phyloP scores from a whole-genome alignment of 2,888 invertebrate species.

The Ctenicera cuprea region DNA sequence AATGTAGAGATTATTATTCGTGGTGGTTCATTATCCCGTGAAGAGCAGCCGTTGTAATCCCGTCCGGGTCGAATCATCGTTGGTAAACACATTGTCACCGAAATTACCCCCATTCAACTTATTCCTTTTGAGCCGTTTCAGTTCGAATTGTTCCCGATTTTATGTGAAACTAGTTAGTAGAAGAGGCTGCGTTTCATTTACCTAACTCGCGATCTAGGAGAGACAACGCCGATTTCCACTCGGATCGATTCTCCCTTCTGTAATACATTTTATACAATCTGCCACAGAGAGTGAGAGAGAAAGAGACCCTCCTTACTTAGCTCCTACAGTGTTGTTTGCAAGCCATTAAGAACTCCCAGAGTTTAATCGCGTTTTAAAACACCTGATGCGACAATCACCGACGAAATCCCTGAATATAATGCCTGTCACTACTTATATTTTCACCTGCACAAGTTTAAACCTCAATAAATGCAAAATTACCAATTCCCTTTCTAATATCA shows the following conservation, averaged over 20 bases:
- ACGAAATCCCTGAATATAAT: slow-evolving; percentile 21
- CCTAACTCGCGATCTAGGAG: slow-evolving; percentile 34
- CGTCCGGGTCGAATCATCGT: slow-evolving; percentile 53
- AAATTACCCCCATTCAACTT: slow-evolving; percentile 54
- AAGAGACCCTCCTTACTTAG: slow-evolving; percentile 21
- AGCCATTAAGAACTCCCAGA: slow-evolving; percentile 32
- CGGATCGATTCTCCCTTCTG: slow-evolving; percentile 26
- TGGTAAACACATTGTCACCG: slow-evolving; percentile 53
- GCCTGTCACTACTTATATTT: slow-evolving; percentile 16
- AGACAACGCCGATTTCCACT: slow-evolving; percentile 20
- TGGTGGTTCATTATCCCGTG: slow-evolving; percentile 59
- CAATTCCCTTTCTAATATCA: neutral
- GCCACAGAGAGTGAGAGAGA: slow-evolving; percentile 18
- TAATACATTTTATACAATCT: slow-evolving; percentile 30
- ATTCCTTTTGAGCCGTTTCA: slow-evolving; percentile 49
- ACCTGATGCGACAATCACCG: slow-evolving; percentile 38
- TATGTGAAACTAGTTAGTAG: slow-evolving; percentile 43
- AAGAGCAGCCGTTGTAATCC: slow-evolving; percentile 53
- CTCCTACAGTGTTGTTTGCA: slow-evolving; percentile 30
- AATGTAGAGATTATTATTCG: slow-evolving; percentile 68
- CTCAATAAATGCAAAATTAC: neutral
- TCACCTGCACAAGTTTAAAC: neutral
- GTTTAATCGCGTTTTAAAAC: slow-evolving; percentile 39
- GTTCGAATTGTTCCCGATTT: slow-evolving; percentile 43
- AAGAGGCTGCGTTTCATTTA: slow-evolving; percentile 34